A percentile compares a stretch with the other conserved stretches of the same genome.
phyloP scores from a whole-genome alignment of 2,888 invertebrate species.

The Trichogramma dendrolimi region DNA sequence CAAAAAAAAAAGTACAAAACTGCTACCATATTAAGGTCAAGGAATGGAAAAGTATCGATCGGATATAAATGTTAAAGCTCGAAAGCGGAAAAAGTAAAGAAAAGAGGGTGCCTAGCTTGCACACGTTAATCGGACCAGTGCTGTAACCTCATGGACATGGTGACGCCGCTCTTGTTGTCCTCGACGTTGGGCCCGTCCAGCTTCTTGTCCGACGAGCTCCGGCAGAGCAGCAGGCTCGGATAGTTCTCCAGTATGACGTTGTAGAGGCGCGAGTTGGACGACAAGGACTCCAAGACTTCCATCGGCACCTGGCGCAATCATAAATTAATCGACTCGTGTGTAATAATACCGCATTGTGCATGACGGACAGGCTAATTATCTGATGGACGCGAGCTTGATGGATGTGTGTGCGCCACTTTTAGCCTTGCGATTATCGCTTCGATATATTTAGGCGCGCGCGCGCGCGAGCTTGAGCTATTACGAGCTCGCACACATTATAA shows the following conservation, averaged over 20 bases:
- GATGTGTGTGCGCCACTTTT: no score
- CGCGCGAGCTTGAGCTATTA: no score
- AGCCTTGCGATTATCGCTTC: no score
- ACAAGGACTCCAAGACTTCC: constrained; percentile 62
- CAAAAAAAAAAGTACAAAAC: no score
- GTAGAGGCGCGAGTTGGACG: constrained; percentile 64
- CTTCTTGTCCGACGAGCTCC: constrained; percentile 64
- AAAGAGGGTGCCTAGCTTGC: constrained; percentile 35
- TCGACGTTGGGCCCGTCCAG: constrained; percentile 49
- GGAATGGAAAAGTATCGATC: not conserved
- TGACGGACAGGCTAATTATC: no score
- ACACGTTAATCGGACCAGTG: constrained; percentile 38
- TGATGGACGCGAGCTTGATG: no score
- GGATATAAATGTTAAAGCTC: constrained; percentile 9
- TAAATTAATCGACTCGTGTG: no score
- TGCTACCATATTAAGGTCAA: no score
- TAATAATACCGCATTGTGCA: no score
- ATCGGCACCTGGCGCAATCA: constrained; percentile 56
- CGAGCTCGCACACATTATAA: no score
- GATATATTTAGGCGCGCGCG: no score
- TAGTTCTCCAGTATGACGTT: constrained; percentile 70
- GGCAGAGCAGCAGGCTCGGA: constrained; percentile 63
- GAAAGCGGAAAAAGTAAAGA: constrained; percentile 11
- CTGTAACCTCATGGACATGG: constrained; percentile 59
- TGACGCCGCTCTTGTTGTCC: constrained; percentile 57